These are phyloP conservation scores for Xestia ashworthii DNA, from an alignment of 2,888 invertebrate species.

Conservation along the genomic window DNA sequence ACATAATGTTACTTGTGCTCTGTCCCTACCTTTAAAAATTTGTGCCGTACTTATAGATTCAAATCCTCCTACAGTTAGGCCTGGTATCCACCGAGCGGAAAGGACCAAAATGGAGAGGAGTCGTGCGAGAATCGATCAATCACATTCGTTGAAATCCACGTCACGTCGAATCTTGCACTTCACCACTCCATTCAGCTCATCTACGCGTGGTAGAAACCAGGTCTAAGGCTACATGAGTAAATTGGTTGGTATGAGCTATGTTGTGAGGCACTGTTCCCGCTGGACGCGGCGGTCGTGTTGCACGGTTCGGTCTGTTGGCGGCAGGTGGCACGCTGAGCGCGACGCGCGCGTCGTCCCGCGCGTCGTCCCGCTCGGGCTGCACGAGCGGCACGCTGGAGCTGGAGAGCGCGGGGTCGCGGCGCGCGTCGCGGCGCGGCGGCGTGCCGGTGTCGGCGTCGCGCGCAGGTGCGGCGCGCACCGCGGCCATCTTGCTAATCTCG, in stretches of 20 bases:
- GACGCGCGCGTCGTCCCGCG: slow-evolving; percentile 79
- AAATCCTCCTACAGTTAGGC: neutral
- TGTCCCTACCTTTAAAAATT: neutral
- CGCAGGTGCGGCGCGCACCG: slow-evolving; percentile 98
- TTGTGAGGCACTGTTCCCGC: neutral
- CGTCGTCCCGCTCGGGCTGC: slow-evolving; percentile 89
- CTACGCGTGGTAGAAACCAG: neutral
- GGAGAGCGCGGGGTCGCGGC: slow-evolving; percentile 90
- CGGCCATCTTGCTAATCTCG: slow-evolving; percentile 98
- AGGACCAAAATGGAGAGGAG: neutral
- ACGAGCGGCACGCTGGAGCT: slow-evolving; percentile 85
- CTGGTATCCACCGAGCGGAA: neutral
- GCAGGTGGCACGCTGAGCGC: slow-evolving; percentile 91
- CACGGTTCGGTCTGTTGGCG: slow-evolving; percentile 13
- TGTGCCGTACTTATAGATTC: neutral
- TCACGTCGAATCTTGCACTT: neutral
- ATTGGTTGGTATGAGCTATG: slow-evolving; percentile 10
- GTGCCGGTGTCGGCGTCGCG: slow-evolving; percentile 95
- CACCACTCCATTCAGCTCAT: neutral
- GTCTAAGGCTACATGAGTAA: neutral
- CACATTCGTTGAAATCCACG: neutral
- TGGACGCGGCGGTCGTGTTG: no score
- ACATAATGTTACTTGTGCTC: neutral
- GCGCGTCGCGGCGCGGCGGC: slow-evolving; percentile 95
- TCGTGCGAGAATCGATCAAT: neutral